Evolutionary conservation across 2,888 invertebrate genomes (phyloP).

Genomic region (Watsonalla cultraria): DNA sequence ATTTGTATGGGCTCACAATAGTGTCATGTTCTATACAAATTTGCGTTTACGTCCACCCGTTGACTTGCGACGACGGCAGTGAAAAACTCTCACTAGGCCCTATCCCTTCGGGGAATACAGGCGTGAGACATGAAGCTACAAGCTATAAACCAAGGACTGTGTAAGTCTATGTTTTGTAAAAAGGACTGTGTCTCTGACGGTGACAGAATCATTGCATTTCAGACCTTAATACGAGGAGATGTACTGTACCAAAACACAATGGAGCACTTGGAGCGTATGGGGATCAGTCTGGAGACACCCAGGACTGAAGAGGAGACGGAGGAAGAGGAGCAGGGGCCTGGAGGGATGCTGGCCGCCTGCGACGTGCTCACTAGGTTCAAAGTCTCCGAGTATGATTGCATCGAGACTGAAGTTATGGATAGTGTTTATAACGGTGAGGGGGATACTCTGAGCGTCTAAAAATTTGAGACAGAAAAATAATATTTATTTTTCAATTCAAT

Average conservation of each 20-base stretch:
- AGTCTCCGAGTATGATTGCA: slow-evolving; percentile 58
- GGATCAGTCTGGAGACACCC: slow-evolving; percentile 48
- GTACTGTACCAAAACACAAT: slow-evolving; percentile 60
- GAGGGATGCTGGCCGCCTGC: slow-evolving; percentile 53
- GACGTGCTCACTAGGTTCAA: slow-evolving; percentile 59
- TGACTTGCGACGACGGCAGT: too few relatives aligned
- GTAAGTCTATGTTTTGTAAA: too few relatives aligned
- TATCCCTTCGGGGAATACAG: too few relatives aligned
- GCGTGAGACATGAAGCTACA: neutral
- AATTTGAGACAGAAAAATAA: too few relatives aligned
- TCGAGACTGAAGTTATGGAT: slow-evolving; percentile 64
- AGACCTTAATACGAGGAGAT: slow-evolving; percentile 57
- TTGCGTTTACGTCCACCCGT: too few relatives aligned
- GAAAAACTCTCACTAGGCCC: too few relatives aligned
- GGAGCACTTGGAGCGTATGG: slow-evolving; percentile 57
- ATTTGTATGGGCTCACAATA: too few relatives aligned
- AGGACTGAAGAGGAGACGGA: slow-evolving; percentile 32
- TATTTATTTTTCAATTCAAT: neutral
- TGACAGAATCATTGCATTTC: neutral
- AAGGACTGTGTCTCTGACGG: too few relatives aligned
- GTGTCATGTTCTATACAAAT: too few relatives aligned
- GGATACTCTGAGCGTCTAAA: too few relatives aligned
- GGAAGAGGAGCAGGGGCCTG: slow-evolving; percentile 35
- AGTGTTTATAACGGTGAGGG: slow-evolving; percentile 51
- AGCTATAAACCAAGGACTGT: too few relatives aligned